These are phyloP conservation scores for Drosophila orena DNA, from an alignment of 1,140 invertebrate genomes.

Conservation along the genomic window DNA sequence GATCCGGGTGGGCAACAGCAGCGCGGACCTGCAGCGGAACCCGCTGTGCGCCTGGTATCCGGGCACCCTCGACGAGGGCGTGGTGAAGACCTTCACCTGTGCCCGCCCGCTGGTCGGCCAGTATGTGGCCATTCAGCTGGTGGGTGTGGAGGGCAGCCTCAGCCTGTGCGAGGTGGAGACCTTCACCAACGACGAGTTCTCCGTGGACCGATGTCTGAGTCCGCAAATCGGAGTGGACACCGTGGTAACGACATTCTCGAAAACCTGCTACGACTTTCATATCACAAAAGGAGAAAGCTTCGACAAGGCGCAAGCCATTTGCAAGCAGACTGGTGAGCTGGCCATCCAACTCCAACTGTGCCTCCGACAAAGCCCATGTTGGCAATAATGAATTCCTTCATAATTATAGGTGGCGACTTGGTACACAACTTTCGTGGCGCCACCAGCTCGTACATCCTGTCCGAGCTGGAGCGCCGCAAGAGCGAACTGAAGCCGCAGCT, in stretches of 20 bases:
- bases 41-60: constrained; percentile 97
- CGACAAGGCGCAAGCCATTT: constrained; percentile 90
- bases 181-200: constrained; percentile 95
- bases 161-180: constrained; percentile 96
- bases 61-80: constrained; percentile 95
- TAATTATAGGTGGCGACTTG: constrained; percentile 89
- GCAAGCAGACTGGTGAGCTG: constrained; percentile 87
- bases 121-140: constrained; percentile 94
- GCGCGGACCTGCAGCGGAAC: constrained; percentile 93
- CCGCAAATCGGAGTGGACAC: constrained; percentile 89
- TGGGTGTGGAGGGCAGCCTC: constrained; percentile 94
- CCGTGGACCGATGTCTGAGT: constrained; percentile 91
- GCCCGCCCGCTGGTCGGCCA: constrained; percentile 93
- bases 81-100: constrained; percentile 95
- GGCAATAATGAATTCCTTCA: constrained; percentile 4
- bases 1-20: constrained; percentile 96
- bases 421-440: constrained; percentile 89
- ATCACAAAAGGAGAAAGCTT: constrained; percentile 92
- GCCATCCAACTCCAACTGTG: not conserved
- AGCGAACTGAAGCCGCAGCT: constrained; percentile 92
- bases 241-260: constrained; percentile 91
- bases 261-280: constrained; percentile 95
- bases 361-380: no score
- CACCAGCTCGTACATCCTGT: constrained; percentile 90
- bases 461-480: constrained; percentile 93